Evolutionary conservation across 92 coral and sea anemone genomes (phyloP), one percentile per base, ranked within the genome.

Genomic region (Epizoanthus ramosus): DNA sequence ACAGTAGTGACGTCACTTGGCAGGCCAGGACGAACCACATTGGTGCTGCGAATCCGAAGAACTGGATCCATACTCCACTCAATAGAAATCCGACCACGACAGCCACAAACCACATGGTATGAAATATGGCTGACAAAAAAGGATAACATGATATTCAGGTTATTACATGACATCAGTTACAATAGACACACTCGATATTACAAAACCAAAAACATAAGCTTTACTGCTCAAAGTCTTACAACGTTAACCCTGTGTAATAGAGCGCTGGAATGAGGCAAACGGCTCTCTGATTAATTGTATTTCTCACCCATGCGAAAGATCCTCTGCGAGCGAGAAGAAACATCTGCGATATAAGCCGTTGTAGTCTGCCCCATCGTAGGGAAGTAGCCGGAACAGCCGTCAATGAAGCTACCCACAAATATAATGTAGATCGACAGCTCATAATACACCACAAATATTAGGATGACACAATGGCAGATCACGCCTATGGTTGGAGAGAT

Each of bases 21-120:
- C 71, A 66, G 43, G n/a, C 14, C 47, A 66, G 47, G 19, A 66
- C 15, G 71, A 66, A 66, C 71, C 71, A 66, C 71, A 66, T 17
- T 41, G 71, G 71, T 41, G 16, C 71, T 9, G n/a, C 41, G 18
- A 66, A 66, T 18, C 71, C 71, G 71, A 66, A 66, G 37, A 24
- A 18, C 18, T 66, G 71, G 17, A 66, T 66, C 47, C 45, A 66
- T 5, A 66, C 21, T 14, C 71, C 71, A 66, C 71, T 66, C 24
- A 66, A 31, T 19, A 66, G 45, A n/a, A 33, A 66, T 66, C 71
- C 71, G 0, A 66, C 71, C 47, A 66, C 71, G 25, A 31, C 0
- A 14, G 47, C 71, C 71, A 66, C 9, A 66, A 16, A 7, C 19
- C 5, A 3, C 16, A 31, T 28, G 3, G 71, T 16, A 66, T 13